Evolutionary conservation across 2,797 vertebrate species (phyloP).

Genomic region (Periophthalmus magnuspinnatus): DNA sequence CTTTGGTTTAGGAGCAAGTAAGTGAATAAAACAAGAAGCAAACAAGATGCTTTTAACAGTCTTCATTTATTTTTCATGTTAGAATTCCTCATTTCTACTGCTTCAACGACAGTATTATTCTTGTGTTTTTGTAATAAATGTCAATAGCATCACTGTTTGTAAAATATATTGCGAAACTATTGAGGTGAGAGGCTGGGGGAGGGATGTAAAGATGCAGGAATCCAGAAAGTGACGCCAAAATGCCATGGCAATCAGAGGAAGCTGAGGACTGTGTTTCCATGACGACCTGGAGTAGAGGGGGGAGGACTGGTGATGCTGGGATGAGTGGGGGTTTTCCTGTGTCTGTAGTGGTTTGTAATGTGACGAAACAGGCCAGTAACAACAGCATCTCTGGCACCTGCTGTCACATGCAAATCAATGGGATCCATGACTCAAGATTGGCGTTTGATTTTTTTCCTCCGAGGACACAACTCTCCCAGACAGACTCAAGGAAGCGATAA

Average conservation of each 20-base stretch:
- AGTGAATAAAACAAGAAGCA: slow-evolving; percentile 12
- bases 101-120: too few species aligned
- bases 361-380: slow-evolving; percentile 48
- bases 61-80: neutral
- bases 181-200: slow-evolving; percentile 17
- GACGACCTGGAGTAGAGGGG: slow-evolving; percentile 58
- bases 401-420: slow-evolving; percentile 16
- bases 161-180: slow-evolving; percentile 35
- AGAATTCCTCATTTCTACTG: neutral
- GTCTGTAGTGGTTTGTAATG: slow-evolving; percentile 37
- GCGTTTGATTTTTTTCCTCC: neutral
- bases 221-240: slow-evolving; percentile 51
- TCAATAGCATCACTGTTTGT: slow-evolving; percentile 7
- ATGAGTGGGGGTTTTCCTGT: slow-evolving; percentile 20
- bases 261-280: slow-evolving; percentile 73
- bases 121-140: neutral
- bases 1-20: slow-evolving; percentile 2
- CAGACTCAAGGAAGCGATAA: too few species aligned
- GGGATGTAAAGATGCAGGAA: slow-evolving; percentile 39
- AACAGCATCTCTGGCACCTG: slow-evolving; percentile 28
- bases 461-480: neutral
- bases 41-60: neutral
- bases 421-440: slow-evolving; percentile 17
- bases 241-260: slow-evolving; percentile 25
- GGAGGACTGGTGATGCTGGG: slow-evolving; percentile 14